Evolutionary conservation across 2,113 vertebrate genomes (phyloP).

Genomic region (Myiozetetes cayanensis): DNA sequence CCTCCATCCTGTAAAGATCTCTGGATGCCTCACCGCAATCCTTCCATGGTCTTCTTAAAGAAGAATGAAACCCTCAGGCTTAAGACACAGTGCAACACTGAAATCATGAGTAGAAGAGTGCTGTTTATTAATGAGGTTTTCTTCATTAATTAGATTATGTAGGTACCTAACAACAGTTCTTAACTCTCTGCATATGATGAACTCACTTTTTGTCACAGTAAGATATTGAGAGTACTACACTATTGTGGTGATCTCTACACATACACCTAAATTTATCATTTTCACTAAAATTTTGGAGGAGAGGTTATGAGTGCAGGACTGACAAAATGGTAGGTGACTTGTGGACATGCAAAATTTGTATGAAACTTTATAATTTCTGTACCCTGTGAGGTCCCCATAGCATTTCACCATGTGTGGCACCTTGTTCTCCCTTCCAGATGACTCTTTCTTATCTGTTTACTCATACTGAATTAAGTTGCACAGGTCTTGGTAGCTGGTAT

Average conservation of each 20-base stretch:
- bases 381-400: background rate
- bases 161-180: background rate
- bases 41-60: background rate
- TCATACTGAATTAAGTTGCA: background rate
- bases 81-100: background rate
- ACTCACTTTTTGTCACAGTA: background rate
- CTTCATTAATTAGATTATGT: background rate
- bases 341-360: background rate
- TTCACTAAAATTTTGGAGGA: background rate
- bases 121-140: background rate
- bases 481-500: background rate
- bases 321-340: background rate
- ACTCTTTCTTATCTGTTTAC: background rate
- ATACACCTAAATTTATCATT: background rate
- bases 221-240: fast-evolving
- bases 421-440: background rate
- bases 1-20: background rate
- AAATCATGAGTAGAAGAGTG: background rate
- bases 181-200: background rate
- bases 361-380: background rate
- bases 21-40: background rate
- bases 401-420: background rate
- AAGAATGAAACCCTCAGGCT: background rate
- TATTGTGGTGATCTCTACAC: background rate
- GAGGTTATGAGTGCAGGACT: background rate